Evolutionary conservation across 2,113 vertebrate genomes (phyloP), one percentile per base, ranked within the genome.

Genomic region (Corythornis madagascariensis): DNA sequence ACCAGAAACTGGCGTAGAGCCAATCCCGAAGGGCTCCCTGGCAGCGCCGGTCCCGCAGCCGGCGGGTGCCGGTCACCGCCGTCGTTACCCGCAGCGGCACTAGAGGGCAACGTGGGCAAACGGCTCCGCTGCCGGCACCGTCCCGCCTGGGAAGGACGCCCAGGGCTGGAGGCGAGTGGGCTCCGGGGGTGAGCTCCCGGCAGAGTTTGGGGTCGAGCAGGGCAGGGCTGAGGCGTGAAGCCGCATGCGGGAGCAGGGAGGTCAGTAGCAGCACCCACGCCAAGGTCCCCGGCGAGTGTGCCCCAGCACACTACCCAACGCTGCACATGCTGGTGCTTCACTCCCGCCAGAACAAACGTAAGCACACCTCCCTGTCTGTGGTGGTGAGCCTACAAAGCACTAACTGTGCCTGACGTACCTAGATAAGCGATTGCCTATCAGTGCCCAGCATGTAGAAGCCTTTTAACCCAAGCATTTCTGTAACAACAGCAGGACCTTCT

Each of bases 31-130:
- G 22, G 38, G 48, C 69, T 35, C 15, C 48, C 2, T 8, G 19
- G 2, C 57, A 5, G 40, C 2, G 0, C n/a, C 2, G 1, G 18
- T 6, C 16, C 19, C 45, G 8, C 3, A 1, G 22, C 15, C 35
- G 28, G 40, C 42, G 35, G 7, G 2, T 25, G 25, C 50, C 0
- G 2, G 40, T 24, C 47, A 3, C 61, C 7, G 13, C 60, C 10
- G 82, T 77, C 21, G 17, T 89, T 84, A 88, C 75, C 59, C 21
- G 2, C 45, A 7, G 90, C 72, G 67, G 86, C 96, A 83, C 95
- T 92, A 96, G 96, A 91, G 95, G 95, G 95, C 94, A 95, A 93
- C 92, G 33, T 57, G 93, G 75, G 71, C 53, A 52, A 89, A 72
- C 50, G 29, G 29, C 61, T 83, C 35, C 8, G 2, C 59, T 59